Evolutionary conservation across 2,888 invertebrate genomes (phyloP), one percentile per base, ranked within the genome.

Genomic region (Pristionchus fissidentatus): DNA sequence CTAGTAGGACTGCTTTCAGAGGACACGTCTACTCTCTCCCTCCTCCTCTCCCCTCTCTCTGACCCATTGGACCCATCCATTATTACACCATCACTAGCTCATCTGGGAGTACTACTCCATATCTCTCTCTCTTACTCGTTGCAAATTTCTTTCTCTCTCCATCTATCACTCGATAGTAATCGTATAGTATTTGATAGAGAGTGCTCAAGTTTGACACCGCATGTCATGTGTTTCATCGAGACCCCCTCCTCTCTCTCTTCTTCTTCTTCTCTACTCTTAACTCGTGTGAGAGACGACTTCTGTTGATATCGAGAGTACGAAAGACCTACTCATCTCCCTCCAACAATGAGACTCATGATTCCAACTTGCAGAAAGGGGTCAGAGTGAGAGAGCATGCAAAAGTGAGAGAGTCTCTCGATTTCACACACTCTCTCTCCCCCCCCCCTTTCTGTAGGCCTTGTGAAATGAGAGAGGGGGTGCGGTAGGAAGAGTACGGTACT

Each of bases 171-270:
- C 26, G 49, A 15, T 41, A 70, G 70, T 70, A 41, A 38, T 70
- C 41, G 70, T 41, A 70, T 70, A 70, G 70, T 41, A 70, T 38
- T 70, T 70, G 70, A 60, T 60, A 60, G 60, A 60, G 60, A 60
- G 32, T 29, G 60, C 26, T 29, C 2, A 5, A n/a, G n/a, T n/a
- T n/a, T 13, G 60, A 29, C 29, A 29, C 29, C 32, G 29, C 13
- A 60, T 60, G 60, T 60, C 60, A 60, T 60, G 60, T 60, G 60
- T 60, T 60, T 60, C 60, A 32, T 32, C 60, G 29, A 22, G 60
- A 32, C 46, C 46, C 46, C 60, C 60, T 60, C 22, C 60, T n/a
- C 60, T 15, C 60, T 7, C 26, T n/a, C 60, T n/a, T n/a, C 60
- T n/a, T 60, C 60, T 60, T n/a, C n/a, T 26, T 26, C 60, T n/a